Percentiles rank a stretch among this genome's conserved stretches.
phyloP scores from a whole-genome alignment of 2,888 invertebrate species.

The Cancer borealis region DNA sequence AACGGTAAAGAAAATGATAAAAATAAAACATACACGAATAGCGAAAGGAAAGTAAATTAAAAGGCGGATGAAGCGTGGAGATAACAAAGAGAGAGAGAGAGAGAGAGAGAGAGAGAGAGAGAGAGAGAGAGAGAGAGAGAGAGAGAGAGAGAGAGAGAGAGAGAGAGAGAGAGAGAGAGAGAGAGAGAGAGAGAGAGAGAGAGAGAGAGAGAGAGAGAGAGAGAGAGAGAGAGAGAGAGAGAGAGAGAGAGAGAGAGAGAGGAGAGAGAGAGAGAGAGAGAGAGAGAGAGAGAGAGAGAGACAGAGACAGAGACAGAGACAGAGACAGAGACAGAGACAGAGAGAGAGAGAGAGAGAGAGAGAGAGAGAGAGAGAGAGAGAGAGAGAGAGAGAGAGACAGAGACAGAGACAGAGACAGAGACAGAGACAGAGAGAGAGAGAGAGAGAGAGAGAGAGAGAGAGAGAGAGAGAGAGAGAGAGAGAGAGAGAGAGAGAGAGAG shows the following conservation, averaged over 20 bases:
- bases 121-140: background rate
- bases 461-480: conserved; percentile 17
- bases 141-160: background rate
- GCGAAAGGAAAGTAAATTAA: too few relatives aligned
- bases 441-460: conserved; percentile 20
- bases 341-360: conserved; percentile 1
- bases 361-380: conserved; percentile 1
- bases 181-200: conserved; percentile 20
- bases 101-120: background rate
- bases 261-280: too few relatives aligned
- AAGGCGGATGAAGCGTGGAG: too few relatives aligned
- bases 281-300: conserved; percentile 20
- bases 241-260: conserved; percentile 20
- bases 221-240: conserved; percentile 11
- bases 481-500: conserved; percentile 20
- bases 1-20: too few relatives aligned
- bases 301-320: background rate
- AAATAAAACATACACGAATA: too few relatives aligned
- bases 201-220: conserved; percentile 17
- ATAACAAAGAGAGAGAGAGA: background rate
- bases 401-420: background rate
- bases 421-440: conserved; percentile 3
- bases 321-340: background rate
- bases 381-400: background rate
- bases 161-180: background rate